These are phyloP conservation scores for Hylaeus volcanicus DNA, from an alignment of 1,140 invertebrate genomes.

Conservation along the genomic window DNA sequence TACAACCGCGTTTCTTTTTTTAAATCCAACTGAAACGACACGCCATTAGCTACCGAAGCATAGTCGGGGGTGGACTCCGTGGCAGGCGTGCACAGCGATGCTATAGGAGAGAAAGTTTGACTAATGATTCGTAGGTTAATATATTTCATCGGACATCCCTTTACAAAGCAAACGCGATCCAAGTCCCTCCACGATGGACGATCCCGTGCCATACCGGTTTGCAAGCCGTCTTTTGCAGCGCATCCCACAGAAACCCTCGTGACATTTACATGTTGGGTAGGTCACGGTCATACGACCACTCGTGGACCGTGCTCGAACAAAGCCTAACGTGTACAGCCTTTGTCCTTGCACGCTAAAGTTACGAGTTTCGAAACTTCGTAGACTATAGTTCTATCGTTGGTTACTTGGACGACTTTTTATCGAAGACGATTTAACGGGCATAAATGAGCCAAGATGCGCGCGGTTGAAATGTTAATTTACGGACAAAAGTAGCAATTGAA, in stretches of 20 bases:
- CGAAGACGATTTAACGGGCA: neutral
- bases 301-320: conserved; percentile 18
- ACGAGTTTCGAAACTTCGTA: neutral
- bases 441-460: too few relatives aligned
- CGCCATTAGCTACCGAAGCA: neutral
- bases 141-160: neutral
- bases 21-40: too few relatives aligned
- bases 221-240: conserved; percentile 30
- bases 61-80: too few relatives aligned
- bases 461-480: too few relatives aligned
- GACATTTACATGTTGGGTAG: conserved; percentile 62
- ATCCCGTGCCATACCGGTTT: conserved; percentile 30
- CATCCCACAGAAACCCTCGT: conserved; percentile 36
- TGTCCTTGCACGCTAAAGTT: neutral
- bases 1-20: neutral
- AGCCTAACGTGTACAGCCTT: neutral
- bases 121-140: neutral
- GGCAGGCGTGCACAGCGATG: too few relatives aligned
- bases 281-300: conserved; percentile 52
- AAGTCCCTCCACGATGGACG: neutral
- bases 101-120: neutral
- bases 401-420: neutral
- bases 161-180: neutral
- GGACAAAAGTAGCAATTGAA: too few relatives aligned
- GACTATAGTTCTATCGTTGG: neutral